Evolutionary conservation across 2,797 vertebrate species (phyloP).

Genomic region (Notoglanidium macrostoma): DNA sequence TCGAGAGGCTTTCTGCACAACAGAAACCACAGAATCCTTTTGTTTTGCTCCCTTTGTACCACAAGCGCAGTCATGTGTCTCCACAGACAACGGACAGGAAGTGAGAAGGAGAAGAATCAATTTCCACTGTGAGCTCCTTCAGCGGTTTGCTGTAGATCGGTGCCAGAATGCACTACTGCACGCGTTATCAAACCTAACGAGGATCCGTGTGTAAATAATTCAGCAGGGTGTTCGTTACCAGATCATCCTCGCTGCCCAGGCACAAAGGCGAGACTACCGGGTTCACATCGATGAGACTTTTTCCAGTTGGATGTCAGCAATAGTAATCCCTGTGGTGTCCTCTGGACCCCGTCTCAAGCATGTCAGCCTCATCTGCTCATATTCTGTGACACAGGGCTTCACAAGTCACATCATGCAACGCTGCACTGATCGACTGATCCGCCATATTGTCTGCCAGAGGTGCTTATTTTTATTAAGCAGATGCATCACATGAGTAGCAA

Average conservation of each 20-base stretch:
- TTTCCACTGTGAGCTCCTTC: background rate
- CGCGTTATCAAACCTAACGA: constrained; percentile 31
- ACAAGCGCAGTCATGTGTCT: background rate
- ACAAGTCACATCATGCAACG: background rate
- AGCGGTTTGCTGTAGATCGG: background rate
- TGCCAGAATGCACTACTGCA: background rate
- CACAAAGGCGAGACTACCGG: background rate
- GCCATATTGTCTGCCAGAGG: background rate
- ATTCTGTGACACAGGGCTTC: background rate
- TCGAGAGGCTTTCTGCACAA: background rate
- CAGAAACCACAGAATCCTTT: background rate
- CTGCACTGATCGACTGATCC: background rate
- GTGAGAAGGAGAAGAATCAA: constrained; percentile 13
- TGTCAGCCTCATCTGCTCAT: background rate
- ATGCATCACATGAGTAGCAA: background rate
- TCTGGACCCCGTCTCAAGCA: background rate
- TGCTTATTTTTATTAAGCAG: background rate
- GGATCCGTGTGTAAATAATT: constrained; percentile 54
- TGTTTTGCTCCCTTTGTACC: background rate
- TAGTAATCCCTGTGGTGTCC: background rate
- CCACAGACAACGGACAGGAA: constrained; percentile 9
- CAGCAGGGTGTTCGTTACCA: constrained; percentile 49
- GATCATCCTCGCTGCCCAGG: constrained; percentile 23
- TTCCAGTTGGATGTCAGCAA: background rate
- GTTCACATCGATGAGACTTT: background rate